Evolutionary conservation across 2,113 vertebrate genomes (phyloP).

Genomic region (Chascanopsetta lugubris): DNA sequence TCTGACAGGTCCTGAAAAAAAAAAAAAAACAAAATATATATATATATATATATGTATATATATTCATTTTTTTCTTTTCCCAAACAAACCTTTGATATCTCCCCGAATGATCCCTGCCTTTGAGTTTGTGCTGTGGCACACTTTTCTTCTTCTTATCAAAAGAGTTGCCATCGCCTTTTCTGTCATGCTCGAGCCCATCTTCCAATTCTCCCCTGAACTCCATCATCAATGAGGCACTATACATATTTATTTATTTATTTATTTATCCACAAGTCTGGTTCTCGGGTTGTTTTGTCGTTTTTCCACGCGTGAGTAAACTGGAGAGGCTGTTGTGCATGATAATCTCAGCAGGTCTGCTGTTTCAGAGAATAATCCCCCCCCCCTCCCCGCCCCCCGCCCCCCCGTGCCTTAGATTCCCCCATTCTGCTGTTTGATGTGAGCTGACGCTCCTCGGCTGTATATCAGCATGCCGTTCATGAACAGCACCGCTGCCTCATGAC

Average conservation of each 20-base stretch:
- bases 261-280: too few species aligned
- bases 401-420: not conserved
- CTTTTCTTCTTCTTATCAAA: not conserved
- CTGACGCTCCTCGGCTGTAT: not conserved
- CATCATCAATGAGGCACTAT: not conserved
- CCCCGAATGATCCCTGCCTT: not conserved
- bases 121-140: not conserved
- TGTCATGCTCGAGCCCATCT: not conserved
- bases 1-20: too few species aligned
- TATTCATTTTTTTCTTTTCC: too few species aligned
- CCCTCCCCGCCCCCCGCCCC: too few species aligned
- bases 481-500: not conserved
- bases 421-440: not conserved
- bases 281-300: not conserved
- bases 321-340: not conserved
- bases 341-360: not conserved
- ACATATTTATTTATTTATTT: too few species aligned
- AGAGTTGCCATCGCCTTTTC: not conserved
- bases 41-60: too few species aligned
- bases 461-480: not conserved
- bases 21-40: too few species aligned
- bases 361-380: too few species aligned
- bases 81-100: not conserved
- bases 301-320: not conserved
- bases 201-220: not conserved